Evolutionary conservation across 2,888 invertebrate genomes (phyloP).

Genomic region (Zaprionus lineosus): DNA sequence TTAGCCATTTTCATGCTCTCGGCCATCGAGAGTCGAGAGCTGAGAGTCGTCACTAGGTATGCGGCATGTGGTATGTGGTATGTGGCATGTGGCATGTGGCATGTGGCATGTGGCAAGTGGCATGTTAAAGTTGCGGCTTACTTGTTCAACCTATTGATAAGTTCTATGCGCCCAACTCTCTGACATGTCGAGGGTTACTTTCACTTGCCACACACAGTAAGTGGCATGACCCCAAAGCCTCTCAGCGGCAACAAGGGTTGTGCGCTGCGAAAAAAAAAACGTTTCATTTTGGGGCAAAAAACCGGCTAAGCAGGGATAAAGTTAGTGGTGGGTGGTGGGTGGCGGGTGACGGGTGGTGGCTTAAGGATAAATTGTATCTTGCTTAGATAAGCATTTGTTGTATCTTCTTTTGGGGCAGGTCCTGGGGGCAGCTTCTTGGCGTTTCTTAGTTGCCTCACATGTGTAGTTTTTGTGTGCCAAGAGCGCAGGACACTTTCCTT

Average conservation of each 20-base stretch:
- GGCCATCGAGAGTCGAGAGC: no score
- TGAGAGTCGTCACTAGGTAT: no score
- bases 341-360: no score
- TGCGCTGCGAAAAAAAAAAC: conserved; percentile 57
- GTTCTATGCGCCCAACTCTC: conserved; percentile 74
- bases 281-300: no score
- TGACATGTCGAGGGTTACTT: conserved; percentile 74
- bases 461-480: conserved; percentile 69
- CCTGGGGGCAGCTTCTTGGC: conserved; percentile 47
- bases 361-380: conserved; percentile 13
- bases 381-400: conserved; percentile 12
- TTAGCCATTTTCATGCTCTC: conserved; percentile 18
- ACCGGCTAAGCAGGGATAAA: no score
- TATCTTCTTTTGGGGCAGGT: conserved; percentile 1
- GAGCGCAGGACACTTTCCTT: conserved; percentile 69
- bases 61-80: no score
- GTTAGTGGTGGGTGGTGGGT: background rate
- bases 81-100: no score
- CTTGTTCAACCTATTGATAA: conserved; percentile 58
- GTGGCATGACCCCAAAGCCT: background rate
- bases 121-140: no score
- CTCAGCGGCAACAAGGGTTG: background rate
- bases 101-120: no score
- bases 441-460: conserved; percentile 57
- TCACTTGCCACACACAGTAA: no score